phyloP scores from a whole-genome alignment of 2,888 invertebrate species.

The Cerceris ruficornis region DNA sequence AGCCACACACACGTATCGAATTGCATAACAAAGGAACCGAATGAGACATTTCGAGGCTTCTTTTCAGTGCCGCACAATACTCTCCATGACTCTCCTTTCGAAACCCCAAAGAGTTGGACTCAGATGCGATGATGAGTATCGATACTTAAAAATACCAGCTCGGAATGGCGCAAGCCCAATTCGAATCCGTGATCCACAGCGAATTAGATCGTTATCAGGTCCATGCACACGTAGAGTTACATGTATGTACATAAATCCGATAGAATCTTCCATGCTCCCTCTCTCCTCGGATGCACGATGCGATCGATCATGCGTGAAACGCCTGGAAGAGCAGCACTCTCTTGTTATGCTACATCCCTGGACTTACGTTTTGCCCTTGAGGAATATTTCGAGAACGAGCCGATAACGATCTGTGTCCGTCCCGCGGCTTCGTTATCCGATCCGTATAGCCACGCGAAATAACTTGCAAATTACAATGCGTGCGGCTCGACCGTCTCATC shows the following conservation, averaged over 20 bases:
- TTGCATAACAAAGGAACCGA: too few relatives aligned
- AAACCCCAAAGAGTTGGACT: neutral
- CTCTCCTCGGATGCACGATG: constrained; percentile 31
- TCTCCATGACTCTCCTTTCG: too few relatives aligned
- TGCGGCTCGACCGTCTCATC: constrained; percentile 42
- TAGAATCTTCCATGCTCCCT: constrained; percentile 35
- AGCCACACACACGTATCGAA: too few relatives aligned
- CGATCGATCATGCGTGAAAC: constrained; percentile 66
- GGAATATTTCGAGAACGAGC: constrained; percentile 66
- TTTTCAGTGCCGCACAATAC: too few relatives aligned
- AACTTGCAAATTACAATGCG: constrained; percentile 66
- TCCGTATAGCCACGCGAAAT: constrained; percentile 61
- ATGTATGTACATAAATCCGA: constrained; percentile 24
- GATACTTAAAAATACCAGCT: neutral
- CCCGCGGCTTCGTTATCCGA: constrained; percentile 68
- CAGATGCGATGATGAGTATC: neutral
- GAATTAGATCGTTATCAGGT: constrained; percentile 36
- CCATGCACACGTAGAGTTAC: constrained; percentile 5
- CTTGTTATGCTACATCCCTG: constrained; percentile 59
- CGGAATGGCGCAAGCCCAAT: constrained; percentile 4
- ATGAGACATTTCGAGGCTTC: too few relatives aligned
- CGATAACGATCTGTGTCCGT: constrained; percentile 67
- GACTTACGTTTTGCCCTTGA: constrained; percentile 53
- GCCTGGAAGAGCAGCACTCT: constrained; percentile 45
- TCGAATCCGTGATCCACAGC: constrained; percentile 13